Evolutionary conservation across 2,888 invertebrate genomes (phyloP).

Genomic region (Ormia ochracea): DNA sequence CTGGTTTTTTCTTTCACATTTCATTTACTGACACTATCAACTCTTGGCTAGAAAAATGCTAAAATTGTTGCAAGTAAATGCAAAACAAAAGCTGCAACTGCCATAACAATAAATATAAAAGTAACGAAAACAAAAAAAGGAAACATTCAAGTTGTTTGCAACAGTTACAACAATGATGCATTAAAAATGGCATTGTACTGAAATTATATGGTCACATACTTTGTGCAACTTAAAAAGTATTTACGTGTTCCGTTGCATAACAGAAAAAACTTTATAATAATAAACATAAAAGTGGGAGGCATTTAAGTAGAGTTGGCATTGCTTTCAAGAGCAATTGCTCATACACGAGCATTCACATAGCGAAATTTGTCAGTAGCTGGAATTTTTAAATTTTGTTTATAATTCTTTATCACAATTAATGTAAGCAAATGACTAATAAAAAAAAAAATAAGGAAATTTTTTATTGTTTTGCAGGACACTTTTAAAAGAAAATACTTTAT

Average conservation of each 20-base stretch:
- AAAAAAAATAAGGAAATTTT: no score
- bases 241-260: not conserved
- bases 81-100: constrained; percentile 22
- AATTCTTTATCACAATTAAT: no score
- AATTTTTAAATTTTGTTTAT: no score
- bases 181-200: constrained; percentile 44
- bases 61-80: constrained; percentile 28
- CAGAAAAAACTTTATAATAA: not conserved
- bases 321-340: constrained; percentile 21
- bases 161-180: constrained; percentile 32
- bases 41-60: constrained; percentile 22
- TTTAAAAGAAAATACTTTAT: no score
- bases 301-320: constrained; percentile 30
- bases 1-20: constrained; percentile 14
- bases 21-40: constrained; percentile 38
- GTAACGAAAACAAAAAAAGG: constrained; percentile 30
- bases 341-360: no score
- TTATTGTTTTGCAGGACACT: no score
- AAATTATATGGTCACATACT: constrained; percentile 28
- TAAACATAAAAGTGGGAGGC: not conserved
- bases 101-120: constrained; percentile 45
- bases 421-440: no score
- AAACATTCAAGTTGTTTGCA: constrained; percentile 27
- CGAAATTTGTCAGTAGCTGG: no score
- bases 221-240: not conserved